Evolutionary conservation across 2,888 invertebrate species (phyloP).

Genomic region (Agrotis ipsilon): DNA sequence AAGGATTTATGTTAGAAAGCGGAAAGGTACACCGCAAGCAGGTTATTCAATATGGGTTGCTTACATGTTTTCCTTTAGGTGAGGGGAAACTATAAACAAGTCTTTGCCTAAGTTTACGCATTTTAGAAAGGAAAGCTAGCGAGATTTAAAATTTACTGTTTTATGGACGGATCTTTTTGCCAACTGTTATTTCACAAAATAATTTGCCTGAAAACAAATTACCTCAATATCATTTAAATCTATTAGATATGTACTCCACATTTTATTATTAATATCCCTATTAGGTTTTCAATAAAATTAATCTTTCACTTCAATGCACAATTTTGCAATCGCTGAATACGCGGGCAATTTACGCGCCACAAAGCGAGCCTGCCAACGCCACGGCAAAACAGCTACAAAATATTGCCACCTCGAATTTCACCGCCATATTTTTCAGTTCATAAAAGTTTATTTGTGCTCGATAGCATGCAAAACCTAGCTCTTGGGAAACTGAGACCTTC

Average conservation of each 20-base stretch:
- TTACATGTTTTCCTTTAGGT: constrained; percentile 28
- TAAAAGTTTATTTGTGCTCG: constrained; percentile 72
- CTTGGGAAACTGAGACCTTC: constrained; percentile 62
- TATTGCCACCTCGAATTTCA: constrained; percentile 65
- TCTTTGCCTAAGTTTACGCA: not conserved
- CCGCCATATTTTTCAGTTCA: constrained; percentile 72
- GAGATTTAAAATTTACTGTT: not conserved
- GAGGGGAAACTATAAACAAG: constrained; percentile 1
- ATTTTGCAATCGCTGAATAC: constrained; percentile 69
- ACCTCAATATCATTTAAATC: not conserved
- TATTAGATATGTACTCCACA: not conserved
- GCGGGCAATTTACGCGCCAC: constrained; percentile 70
- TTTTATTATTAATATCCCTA: constrained; percentile 24
- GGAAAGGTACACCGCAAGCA: constrained; percentile 17
- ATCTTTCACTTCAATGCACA: constrained; percentile 64
- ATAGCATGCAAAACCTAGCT: constrained; percentile 68
- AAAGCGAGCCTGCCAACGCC: constrained; percentile 72
- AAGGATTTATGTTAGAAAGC: constrained; percentile 34
- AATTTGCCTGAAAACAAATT: not conserved
- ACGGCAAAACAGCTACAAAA: constrained; percentile 68
- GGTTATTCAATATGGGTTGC: constrained; percentile 16
- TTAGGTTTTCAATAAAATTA: constrained; percentile 56
- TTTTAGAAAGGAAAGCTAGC: not conserved
- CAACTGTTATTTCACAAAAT: not conserved
- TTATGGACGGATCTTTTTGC: not conserved